A percentile compares a stretch with the other conserved stretches of the same genome.
These are phyloP conservation scores for Slavum lentiscoides DNA, from an alignment of 2,888 invertebrate species.

Conservation along the genomic window DNA sequence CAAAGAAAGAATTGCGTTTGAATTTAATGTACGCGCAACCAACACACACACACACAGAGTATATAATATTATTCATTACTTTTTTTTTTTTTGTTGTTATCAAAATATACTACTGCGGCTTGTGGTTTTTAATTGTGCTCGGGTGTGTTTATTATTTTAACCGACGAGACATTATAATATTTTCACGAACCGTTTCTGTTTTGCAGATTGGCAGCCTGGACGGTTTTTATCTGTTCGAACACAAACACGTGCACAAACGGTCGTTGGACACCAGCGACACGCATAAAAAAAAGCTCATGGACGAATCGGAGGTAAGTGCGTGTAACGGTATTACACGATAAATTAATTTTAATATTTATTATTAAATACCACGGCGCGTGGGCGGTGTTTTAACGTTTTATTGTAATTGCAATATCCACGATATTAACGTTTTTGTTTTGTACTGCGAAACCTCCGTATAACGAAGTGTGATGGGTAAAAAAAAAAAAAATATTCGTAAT, in stretches of 20 bases:
- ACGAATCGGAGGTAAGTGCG: constrained; percentile 75
- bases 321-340: too few species aligned
- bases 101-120: neutral
- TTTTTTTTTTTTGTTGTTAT: neutral
- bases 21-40: neutral
- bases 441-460: too few species aligned
- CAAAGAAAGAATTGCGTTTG: neutral
- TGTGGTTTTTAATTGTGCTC: neutral
- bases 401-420: too few species aligned
- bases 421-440: too few species aligned
- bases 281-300: constrained; percentile 76
- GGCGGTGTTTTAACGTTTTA: too few species aligned
- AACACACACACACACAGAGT: neutral
- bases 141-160: neutral
- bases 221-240: constrained; percentile 83
- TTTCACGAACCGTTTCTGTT: constrained; percentile 54
- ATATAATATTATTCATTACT: neutral
- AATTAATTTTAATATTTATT: too few species aligned
- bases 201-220: constrained; percentile 86
- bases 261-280: constrained; percentile 76
- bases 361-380: too few species aligned
- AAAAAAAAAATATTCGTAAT: too few species aligned
- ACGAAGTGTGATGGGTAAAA: too few species aligned
- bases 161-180: neutral
- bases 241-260: constrained; percentile 81